phyloP scores from a whole-genome alignment of 2,888 invertebrate genomes.

The Drosophila melanosoma region DNA sequence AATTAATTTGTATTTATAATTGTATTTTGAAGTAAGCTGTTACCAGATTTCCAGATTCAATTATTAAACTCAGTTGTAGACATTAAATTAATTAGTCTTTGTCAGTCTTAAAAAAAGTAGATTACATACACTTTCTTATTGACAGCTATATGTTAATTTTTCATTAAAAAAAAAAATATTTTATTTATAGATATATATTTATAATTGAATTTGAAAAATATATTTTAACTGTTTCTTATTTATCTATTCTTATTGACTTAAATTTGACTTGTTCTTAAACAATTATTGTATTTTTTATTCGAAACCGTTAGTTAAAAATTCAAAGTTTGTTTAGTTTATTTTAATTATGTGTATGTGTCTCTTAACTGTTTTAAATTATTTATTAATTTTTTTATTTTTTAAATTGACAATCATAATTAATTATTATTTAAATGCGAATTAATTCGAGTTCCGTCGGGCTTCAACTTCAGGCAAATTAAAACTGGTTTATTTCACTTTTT shows the following conservation, averaged over 20 bases:
- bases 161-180: not conserved
- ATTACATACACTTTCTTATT: not conserved
- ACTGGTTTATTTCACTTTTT: too few species aligned
- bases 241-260: fast-evolving
- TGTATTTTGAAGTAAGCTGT: not conserved
- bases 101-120: not conserved
- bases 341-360: not conserved
- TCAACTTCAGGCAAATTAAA: not conserved
- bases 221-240: not conserved
- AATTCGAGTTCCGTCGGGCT: not conserved
- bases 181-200: too few species aligned
- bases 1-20: not conserved
- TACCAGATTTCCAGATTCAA: not conserved
- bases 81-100: not conserved
- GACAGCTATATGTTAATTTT: not conserved
- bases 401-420: too few species aligned
- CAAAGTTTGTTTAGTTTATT: not conserved
- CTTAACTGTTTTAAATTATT: not conserved
- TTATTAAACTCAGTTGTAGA: not conserved
- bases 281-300: too few species aligned
- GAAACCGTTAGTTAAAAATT: not conserved
- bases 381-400: not conserved
- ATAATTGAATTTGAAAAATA: not conserved
- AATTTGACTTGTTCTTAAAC: not conserved
- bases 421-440: not conserved